Conservation (phyloP, 2,888 invertebrate genomes). For the Acanthococcus lagerstroemiae region DNA sequence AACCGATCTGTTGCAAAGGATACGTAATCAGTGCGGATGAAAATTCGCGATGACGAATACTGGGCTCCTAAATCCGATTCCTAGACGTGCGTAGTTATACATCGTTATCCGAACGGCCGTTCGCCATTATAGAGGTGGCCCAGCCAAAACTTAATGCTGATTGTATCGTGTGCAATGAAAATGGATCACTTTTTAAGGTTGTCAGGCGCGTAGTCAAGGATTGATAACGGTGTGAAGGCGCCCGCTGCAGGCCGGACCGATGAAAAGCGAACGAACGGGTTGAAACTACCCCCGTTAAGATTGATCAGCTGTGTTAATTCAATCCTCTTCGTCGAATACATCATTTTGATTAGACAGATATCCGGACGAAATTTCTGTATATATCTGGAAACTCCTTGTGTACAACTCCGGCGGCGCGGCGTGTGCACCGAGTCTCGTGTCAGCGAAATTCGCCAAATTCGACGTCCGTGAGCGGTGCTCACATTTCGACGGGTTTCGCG, state of each 20-base stretch:
- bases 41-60: too few relatives aligned
- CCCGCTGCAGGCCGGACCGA: background rate
- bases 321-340: constrained; percentile 23
- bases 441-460: background rate
- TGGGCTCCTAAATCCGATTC: too few relatives aligned
- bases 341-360: constrained; percentile 25
- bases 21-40: too few relatives aligned
- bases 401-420: background rate
- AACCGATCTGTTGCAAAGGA: too few relatives aligned
- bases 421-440: background rate
- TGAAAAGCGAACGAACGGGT: constrained; percentile 16
- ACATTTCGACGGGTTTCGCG: too few relatives aligned
- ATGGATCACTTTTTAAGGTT: constrained; percentile 28
- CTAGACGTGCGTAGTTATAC: too few relatives aligned
- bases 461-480: too few relatives aligned
- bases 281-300: background rate
- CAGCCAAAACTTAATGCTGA: too few relatives aligned
- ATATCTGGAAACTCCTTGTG: too few relatives aligned
- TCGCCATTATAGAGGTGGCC: too few relatives aligned
- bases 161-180: constrained; percentile 20
- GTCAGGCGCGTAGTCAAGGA: constrained; percentile 13
- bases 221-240: constrained; percentile 8
- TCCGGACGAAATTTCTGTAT: background rate
- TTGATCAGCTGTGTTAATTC: constrained; percentile 26
- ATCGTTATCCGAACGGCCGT: too few relatives aligned